These are phyloP conservation scores for Colletes gigas DNA, from an alignment of 1,140 invertebrate genomes.

Conservation along the genomic window DNA sequence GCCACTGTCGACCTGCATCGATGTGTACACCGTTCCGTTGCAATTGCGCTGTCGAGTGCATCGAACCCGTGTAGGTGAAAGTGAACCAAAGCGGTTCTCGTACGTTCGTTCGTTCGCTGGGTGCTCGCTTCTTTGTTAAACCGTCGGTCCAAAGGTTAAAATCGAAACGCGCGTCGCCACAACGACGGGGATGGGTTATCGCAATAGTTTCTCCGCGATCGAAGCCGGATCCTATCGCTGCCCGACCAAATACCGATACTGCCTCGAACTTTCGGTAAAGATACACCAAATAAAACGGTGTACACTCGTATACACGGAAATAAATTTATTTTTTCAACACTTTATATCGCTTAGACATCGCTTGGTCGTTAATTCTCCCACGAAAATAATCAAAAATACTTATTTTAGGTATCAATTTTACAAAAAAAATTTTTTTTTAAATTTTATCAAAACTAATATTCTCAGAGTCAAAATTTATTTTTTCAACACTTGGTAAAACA, in stretches of 20 bases:
- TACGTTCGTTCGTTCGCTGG: conserved; percentile 46
- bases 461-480: too few species aligned
- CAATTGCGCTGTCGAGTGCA: conserved; percentile 62
- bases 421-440: too few species aligned
- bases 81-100: conserved; percentile 62
- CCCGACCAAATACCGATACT: neutral
- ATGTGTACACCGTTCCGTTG: conserved; percentile 56
- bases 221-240: neutral
- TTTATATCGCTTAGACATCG: too few species aligned
- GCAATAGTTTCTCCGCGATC: neutral
- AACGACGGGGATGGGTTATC: neutral
- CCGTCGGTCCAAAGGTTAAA: conserved; percentile 51
- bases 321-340: too few species aligned
- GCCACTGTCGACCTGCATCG: conserved; percentile 40
- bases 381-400: too few species aligned
- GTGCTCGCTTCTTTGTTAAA: conserved; percentile 54
- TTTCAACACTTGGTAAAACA: too few species aligned
- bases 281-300: too few species aligned
- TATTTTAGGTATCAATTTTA: too few species aligned
- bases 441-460: too few species aligned
- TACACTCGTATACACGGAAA: too few species aligned
- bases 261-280: too few species aligned
- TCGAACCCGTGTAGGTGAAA: conserved; percentile 71
- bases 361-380: too few species aligned
- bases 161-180: conserved; percentile 32